A percentile compares a stretch with the other conserved stretches of the same genome.
Evolutionary conservation across 2,797 vertebrate genomes (phyloP).

Genomic region (Crocidura indochinensis): DNA sequence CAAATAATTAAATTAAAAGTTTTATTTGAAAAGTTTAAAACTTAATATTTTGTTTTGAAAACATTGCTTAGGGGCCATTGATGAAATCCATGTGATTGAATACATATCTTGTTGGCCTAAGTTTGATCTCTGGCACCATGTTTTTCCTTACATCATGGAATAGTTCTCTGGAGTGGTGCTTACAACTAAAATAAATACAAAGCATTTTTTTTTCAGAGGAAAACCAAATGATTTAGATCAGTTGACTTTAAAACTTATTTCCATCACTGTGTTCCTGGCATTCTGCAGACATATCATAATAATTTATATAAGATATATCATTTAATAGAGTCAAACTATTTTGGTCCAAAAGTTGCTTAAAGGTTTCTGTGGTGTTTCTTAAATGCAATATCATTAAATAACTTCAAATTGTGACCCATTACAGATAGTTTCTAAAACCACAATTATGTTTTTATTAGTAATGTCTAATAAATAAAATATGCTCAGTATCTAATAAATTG

Average conservation of each 20-base stretch:
- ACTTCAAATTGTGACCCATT: background rate
- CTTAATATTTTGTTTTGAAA: no score
- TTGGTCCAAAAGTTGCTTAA: background rate
- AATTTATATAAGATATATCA: background rate
- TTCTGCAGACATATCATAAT: background rate
- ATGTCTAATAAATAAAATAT: conserved; percentile 18
- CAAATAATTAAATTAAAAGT: no score
- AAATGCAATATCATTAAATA: background rate
- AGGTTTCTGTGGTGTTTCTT: background rate
- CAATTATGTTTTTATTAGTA: conserved; percentile 1
- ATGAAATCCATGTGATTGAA: no score
- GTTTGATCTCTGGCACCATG: background rate
- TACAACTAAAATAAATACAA: no score
- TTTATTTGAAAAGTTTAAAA: no score
- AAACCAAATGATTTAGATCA: background rate
- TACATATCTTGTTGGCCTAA: background rate
- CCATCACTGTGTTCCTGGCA: background rate
- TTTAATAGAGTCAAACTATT: background rate
- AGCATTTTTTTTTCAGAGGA: background rate
- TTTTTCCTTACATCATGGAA: no score
- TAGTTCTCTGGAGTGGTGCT: no score
- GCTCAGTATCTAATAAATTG: background rate
- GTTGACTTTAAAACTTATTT: background rate
- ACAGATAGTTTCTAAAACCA: background rate
- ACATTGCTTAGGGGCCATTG: no score